Base-by-base conservation (phyloP, 2,797 vertebrate species). In the Enoplosus armatus region DNA sequence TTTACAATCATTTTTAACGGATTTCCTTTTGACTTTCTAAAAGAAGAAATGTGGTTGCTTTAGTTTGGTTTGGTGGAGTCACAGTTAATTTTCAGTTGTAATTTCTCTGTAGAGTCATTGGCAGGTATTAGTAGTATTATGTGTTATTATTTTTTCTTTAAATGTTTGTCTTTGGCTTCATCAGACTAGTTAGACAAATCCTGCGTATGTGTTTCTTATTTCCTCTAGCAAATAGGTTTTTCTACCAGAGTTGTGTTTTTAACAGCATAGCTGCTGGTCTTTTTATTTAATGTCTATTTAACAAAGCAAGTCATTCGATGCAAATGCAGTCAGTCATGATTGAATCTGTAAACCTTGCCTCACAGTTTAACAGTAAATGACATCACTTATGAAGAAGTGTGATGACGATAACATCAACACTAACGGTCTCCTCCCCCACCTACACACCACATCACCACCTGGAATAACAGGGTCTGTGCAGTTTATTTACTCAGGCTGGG, bases 391-490 rank as follows among this genome's bases (percentile, higher is more conserved):
- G 48, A 63, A 41, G 35, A 33, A 2, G 20, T 54, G 64, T 33
- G 74, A 84, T 43, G 66, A 65, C 3, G 43, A 77, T 43, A 75
- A 67, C 51, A 56, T 71, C 5, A 79, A 64, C 66, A 39, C 65
- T 6, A 14, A 9, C 26, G 1, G 22, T 64, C 62, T 73, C 72
- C 62, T 45, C 47, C 58, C 66, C 75, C 68, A 59, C 72, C 68
- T 51, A 47, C 72, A 47, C 72, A 84, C 68, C 50, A 47, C 45
- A 26, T 14, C 37, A 65, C 55, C 89, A 93, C 86, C 90, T 93
- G 91, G 75, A 90, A 90, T 65, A 93, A 92, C 90, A 91, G 31
- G 56, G 33, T 58, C 64, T 75, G 63, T 71, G 77, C 7, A 8
- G 27, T 75, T 72, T 89, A 86, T 90, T 90, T 83, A 84, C 69